Evolutionary conservation across 2,797 vertebrate species (phyloP).

Genomic region (Poliocrania exsul): DNA sequence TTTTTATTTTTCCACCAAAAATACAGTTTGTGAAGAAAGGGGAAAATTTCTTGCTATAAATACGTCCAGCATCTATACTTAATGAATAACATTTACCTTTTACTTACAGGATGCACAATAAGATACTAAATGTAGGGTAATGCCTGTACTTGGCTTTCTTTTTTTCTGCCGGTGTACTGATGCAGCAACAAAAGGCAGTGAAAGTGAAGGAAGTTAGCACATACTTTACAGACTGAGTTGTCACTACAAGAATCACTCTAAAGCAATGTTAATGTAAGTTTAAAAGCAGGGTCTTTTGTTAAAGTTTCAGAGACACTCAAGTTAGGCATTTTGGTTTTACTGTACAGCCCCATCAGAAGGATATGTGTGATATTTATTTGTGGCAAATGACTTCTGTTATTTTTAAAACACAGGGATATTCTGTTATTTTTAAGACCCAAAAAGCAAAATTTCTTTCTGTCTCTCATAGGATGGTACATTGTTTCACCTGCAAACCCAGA

Average conservation of each 20-base stretch:
- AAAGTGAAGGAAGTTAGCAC: neutral
- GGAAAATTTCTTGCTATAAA: neutral
- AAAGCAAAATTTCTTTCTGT: neutral
- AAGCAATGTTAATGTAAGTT: neutral
- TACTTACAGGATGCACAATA: neutral
- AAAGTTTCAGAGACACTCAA: neutral
- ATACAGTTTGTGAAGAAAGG: neutral
- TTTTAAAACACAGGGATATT: neutral
- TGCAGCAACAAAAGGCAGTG: neutral
- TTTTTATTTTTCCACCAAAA: neutral
- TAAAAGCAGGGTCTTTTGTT: neutral
- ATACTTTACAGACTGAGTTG: neutral
- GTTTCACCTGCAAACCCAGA: slow-evolving; percentile 84
- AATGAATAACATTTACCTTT: neutral
- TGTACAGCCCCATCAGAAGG: neutral
- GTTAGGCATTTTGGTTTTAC: neutral
- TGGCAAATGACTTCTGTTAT: neutral
- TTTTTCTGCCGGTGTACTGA: neutral
- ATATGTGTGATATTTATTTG: neutral
- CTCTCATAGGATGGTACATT: slow-evolving; percentile 86
- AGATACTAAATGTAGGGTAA: neutral
- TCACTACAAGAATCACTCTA: neutral
- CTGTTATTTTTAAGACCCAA: neutral
- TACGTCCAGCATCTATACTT: neutral
- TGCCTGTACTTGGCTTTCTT: neutral